phyloP scores from a whole-genome alignment of 23 tunicate genomes.

The Phallusia fumigata region DNA sequence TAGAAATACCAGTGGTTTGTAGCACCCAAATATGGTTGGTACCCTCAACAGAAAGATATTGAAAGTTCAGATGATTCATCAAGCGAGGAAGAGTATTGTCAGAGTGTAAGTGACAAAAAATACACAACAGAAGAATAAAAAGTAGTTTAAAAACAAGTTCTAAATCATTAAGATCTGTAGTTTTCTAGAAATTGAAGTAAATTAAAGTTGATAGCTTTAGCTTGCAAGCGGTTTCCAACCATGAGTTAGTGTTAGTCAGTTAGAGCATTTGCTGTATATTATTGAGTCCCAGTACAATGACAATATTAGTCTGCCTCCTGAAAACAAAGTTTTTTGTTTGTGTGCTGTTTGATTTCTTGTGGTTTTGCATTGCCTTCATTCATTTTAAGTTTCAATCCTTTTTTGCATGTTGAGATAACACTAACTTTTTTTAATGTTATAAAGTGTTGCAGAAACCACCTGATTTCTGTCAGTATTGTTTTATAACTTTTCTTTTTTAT shows the following conservation, averaged over 20 bases:
- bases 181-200: no score
- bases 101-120: not conserved
- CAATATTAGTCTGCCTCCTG: no score
- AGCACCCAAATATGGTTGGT: slow-evolving; percentile 17
- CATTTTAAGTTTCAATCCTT: not conserved
- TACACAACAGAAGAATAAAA: no score
- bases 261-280: no score
- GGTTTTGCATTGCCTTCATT: not conserved
- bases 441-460: no score
- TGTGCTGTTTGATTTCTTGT: not conserved
- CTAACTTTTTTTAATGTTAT: no score
- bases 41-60: slow-evolving; percentile 1
- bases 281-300: no score
- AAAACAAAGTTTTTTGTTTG: not conserved
- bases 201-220: no score
- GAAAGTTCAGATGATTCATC: not conserved
- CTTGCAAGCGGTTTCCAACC: no score
- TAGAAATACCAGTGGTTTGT: slow-evolving; percentile 19
- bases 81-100: not conserved
- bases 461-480: not conserved
- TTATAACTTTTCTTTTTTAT: slow-evolving; percentile 9
- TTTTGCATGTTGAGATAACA: not conserved
- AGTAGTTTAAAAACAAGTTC: no score
- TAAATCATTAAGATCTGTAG: no score
- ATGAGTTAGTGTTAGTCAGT: no score